Conservation (phyloP, 2,888 invertebrate species). For the Agonopterix alstromeriana region DNA sequence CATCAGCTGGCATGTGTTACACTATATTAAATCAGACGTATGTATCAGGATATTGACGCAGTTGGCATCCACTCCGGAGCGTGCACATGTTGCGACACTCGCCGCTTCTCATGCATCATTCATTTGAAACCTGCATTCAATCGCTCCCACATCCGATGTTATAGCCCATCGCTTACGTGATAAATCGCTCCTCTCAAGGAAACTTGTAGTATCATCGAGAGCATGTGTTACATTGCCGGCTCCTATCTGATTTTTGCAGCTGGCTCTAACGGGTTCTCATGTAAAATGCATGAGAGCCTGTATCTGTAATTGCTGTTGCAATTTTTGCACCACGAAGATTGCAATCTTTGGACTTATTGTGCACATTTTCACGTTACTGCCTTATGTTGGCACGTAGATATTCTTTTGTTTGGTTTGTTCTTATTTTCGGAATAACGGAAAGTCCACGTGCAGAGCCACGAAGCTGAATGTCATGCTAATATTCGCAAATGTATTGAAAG, state of each 20-base stretch:
- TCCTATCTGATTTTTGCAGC: conserved; percentile 48
- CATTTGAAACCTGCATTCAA: conserved; percentile 48
- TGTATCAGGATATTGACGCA: conserved; percentile 26
- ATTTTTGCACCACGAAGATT: conserved; percentile 15
- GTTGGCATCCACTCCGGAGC: conserved; percentile 18
- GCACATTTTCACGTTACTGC: conserved; percentile 10
- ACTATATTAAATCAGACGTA: conserved; percentile 39
- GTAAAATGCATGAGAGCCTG: conserved; percentile 43
- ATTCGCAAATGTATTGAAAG: too few relatives aligned
- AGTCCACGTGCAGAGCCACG: too few relatives aligned
- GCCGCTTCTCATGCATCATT: conserved; percentile 43
- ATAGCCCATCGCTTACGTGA: conserved; percentile 30
- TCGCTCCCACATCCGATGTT: conserved; percentile 43
- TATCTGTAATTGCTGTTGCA: conserved; percentile 27
- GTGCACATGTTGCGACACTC: conserved; percentile 4
- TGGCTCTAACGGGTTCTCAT: conserved; percentile 36
- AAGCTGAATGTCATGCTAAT: too few relatives aligned
- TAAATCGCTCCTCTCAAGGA: conserved; percentile 39
- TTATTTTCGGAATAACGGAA: too few relatives aligned
- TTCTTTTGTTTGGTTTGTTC: not conserved
- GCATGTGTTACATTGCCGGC: conserved; percentile 37
- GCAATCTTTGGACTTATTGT: conserved; percentile 12
- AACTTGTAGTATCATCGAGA: conserved; percentile 51
- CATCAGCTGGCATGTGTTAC: conserved; percentile 31
- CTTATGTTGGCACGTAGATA: not conserved